Base-by-base conservation (phyloP, 2,797 vertebrate genomes). In the Sebastolobus alascanus region DNA sequence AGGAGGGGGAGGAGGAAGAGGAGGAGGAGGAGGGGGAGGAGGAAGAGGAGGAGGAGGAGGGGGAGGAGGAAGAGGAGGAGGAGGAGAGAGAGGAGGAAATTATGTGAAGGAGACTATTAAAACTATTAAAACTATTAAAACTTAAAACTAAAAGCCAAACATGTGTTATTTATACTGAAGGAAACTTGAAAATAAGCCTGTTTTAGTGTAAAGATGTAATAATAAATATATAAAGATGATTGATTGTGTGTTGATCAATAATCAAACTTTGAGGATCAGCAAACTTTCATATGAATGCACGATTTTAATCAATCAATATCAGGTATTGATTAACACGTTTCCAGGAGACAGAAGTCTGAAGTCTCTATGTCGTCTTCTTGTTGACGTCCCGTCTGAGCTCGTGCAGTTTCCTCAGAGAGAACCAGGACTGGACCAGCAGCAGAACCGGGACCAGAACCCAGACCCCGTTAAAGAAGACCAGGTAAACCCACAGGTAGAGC, bases 401-500 rank as follows among this genome's bases (percentile, higher is more conserved):
- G 72, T 96, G 90, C 65, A 89, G 89, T 67, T 80, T 84, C 79
- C 68, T 91, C 58, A 97, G 91, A 60, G 46, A 13, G 10, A 70
- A 43, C 96, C 96, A 97, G 1, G 97, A 97, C 78, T 97, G 95
- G 81, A 90, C 88, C 37, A 97, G 90, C 77, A 97, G 89, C 46
- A 97, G 88, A 10, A 73, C 92, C 0, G 96, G 96, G 11, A 96
- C 86, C 58, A 96, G 72, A 50, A 94, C 93, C 95, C 91, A 94
- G 64, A 95, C 18, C 0, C 93, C 82, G 9, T 96, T 97, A 69
- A 97, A 97, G 91, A 96, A 93, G 5, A 95, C 81, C 80, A 96
- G 90, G 86, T 96, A 97, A 66, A 97, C 84, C 96, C 97, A 96
- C 12, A 96, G 86, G 92, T 96, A 91, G 43, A 97, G 92, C 94